phyloP scores from a whole-genome alignment of 2,113 vertebrate species.

The Oryzias javanicus region DNA sequence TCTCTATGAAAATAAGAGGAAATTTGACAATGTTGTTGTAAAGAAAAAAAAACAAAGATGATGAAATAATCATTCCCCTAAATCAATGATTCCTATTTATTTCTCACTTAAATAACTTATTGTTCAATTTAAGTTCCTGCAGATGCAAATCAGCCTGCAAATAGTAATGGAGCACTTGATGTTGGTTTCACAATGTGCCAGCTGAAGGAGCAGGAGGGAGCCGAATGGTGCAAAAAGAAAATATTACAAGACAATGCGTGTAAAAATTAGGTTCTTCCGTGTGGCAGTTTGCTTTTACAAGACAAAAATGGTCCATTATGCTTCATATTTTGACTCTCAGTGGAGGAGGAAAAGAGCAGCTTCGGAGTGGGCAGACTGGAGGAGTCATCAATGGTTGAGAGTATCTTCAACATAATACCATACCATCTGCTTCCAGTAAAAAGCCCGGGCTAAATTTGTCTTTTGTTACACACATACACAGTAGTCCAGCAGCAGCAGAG shows the following conservation, averaged over 20 bases:
- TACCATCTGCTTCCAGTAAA: slow-evolving; percentile 67
- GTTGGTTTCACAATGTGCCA: slow-evolving; percentile 4
- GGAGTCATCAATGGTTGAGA: slow-evolving; percentile 65
- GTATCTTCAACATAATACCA: slow-evolving; percentile 62
- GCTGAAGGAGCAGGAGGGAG: slow-evolving; percentile 13
- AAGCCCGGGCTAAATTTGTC: slow-evolving; percentile 55
- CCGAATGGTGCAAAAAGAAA: slow-evolving; percentile 4
- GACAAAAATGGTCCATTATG: slow-evolving; percentile 49
- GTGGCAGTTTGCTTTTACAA: slow-evolving; percentile 25
- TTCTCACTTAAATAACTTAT: neutral
- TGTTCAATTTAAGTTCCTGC: slow-evolving; percentile 7
- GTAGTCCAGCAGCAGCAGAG: slow-evolving; percentile 43
- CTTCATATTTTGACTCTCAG: slow-evolving; percentile 50
- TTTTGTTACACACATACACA: slow-evolving; percentile 51
- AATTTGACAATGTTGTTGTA: neutral
- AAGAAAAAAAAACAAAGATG: neutral
- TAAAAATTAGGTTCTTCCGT: slow-evolving; percentile 27
- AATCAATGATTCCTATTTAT: neutral
- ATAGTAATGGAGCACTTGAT: neutral
- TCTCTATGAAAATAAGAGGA: no score
- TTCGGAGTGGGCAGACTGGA: slow-evolving; percentile 55
- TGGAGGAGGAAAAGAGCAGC: slow-evolving; percentile 58
- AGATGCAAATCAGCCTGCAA: slow-evolving; percentile 8
- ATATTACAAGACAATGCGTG: slow-evolving; percentile 29
- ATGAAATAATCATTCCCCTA: neutral